Percentiles rank a stretch among this genome's conserved stretches.
phyloP scores from a whole-genome alignment of 2,797 vertebrate genomes.

The Sebastes aleutianus region DNA sequence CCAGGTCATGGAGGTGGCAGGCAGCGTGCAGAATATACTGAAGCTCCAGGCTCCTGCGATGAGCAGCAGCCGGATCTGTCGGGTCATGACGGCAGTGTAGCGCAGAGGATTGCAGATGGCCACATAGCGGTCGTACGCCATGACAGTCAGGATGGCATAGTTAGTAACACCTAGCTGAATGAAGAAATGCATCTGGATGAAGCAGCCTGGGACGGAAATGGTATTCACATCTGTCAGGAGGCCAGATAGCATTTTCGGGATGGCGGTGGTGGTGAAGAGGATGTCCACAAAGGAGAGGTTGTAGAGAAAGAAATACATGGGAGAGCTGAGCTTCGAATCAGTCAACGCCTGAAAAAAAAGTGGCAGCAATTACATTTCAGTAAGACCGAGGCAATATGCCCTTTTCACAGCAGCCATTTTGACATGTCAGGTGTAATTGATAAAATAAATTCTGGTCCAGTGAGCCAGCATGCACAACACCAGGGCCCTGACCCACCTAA shows the following conservation, averaged over 20 bases:
- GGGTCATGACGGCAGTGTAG: slow-evolving; percentile 68
- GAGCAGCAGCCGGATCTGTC: slow-evolving; percentile 25
- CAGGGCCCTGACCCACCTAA: too few species aligned
- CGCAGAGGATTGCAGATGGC: slow-evolving; percentile 66
- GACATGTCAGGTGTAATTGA: too few species aligned
- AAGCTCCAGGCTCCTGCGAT: slow-evolving; percentile 51
- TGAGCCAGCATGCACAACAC: too few species aligned
- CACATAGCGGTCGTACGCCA: slow-evolving; percentile 80
- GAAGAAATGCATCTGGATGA: slow-evolving; percentile 74
- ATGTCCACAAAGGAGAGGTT: slow-evolving; percentile 72
- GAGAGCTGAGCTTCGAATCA: slow-evolving; percentile 63
- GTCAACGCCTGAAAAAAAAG: slow-evolving; percentile 6
- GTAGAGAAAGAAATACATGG: slow-evolving; percentile 73
- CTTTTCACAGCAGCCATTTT: too few species aligned
- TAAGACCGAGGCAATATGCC: too few species aligned
- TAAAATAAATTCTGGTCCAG: too few species aligned
- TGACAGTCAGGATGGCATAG: slow-evolving; percentile 44
- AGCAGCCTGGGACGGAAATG: slow-evolving; percentile 63
- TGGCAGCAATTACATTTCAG: background rate
- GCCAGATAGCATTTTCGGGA: slow-evolving; percentile 76
- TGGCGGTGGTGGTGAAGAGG: slow-evolving; percentile 66
- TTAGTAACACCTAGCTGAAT: slow-evolving; percentile 55
- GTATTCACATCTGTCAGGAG: slow-evolving; percentile 56
- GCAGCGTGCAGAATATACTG: background rate
- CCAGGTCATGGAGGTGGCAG: background rate